These are phyloP conservation scores for Schizothorax lantsangensis DNA, from an alignment of 2,797 vertebrate species.

Conservation along the genomic window DNA sequence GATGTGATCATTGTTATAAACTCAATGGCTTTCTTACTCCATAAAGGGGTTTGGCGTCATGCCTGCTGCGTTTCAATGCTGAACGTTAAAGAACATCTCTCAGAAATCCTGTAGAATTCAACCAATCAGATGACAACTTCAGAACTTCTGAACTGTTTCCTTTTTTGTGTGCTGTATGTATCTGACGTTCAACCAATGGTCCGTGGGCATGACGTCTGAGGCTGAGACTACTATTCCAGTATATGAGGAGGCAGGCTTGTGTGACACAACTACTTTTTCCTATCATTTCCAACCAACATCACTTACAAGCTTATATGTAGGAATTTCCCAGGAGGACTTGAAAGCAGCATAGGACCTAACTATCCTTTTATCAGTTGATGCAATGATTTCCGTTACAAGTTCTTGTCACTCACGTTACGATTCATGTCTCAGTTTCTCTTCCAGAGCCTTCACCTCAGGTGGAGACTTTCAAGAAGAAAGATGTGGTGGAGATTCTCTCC, in stretches of 20 bases:
- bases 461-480: slow-evolving; percentile 95
- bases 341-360: not conserved
- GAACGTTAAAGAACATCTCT: too few relatives aligned
- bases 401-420: slow-evolving; percentile 52
- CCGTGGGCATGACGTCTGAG: not conserved
- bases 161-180: too few relatives aligned
- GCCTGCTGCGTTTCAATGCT: too few relatives aligned
- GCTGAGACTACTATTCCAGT: not conserved
- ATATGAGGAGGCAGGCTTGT: not conserved
- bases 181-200: too few relatives aligned
- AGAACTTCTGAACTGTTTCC: too few relatives aligned
- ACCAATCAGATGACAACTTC: too few relatives aligned
- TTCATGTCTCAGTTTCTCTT: slow-evolving; percentile 80
- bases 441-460: slow-evolving; percentile 82
- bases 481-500: slow-evolving; percentile 94
- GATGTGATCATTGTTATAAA: too few relatives aligned
- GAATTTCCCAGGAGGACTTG: not conserved
- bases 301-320: not conserved
- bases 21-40: too few relatives aligned
- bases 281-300: too few relatives aligned
- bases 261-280: not conserved
- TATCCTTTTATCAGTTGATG: not conserved
- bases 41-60: too few relatives aligned
- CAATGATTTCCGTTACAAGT: slow-evolving; percentile 14
- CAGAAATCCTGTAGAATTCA: too few relatives aligned